Evolutionary conservation across 2,797 vertebrate species (phyloP).

Genomic region (Sus cebifrons): DNA sequence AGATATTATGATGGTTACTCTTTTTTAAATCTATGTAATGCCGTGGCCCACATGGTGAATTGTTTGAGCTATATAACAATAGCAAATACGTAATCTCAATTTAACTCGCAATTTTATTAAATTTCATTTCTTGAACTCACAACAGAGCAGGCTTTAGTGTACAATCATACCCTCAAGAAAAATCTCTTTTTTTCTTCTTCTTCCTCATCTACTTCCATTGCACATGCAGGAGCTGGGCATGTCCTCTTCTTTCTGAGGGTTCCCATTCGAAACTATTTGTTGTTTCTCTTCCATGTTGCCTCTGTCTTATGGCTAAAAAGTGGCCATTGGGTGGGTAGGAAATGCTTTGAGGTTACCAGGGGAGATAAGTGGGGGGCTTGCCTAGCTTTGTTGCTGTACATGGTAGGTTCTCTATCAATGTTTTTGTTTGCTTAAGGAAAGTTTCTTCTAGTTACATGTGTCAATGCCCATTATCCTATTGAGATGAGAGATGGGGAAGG

Average conservation of each 20-base stretch:
- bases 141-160: background rate
- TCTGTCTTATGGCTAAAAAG: background rate
- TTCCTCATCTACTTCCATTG: background rate
- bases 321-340: background rate
- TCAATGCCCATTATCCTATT: background rate
- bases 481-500: background rate
- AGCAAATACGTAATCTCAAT: constrained; percentile 4
- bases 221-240: background rate
- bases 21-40: background rate
- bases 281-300: background rate
- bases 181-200: background rate
- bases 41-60: background rate
- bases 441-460: background rate
- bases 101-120: constrained; percentile 52
- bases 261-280: background rate
- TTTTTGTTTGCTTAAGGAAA: background rate
- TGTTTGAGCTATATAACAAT: background rate
- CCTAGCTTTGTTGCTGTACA: background rate
- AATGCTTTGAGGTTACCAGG: background rate
- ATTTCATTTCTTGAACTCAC: constrained; percentile 34
- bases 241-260: background rate
- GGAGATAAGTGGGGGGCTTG: background rate
- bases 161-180: background rate
- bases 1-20: background rate
- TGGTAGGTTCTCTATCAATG: background rate